phyloP scores from a whole-genome alignment of 2,797 vertebrate species.

The Xenopus petersii region DNA sequence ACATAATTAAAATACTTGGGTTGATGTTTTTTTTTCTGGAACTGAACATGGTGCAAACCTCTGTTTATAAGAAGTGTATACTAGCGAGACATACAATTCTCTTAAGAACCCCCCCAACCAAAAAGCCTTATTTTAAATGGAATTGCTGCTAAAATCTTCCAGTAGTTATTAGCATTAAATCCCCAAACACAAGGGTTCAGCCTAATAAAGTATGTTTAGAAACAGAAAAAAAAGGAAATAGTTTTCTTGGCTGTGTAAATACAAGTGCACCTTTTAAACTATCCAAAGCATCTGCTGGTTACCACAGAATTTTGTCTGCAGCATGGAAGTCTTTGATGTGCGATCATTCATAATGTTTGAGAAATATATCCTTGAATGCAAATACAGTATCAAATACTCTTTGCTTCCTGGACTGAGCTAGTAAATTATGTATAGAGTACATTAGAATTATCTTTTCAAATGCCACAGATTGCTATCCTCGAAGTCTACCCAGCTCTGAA shows the following conservation, averaged over 20 bases:
- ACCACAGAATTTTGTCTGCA: conserved; percentile 25
- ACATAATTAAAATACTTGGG: too few species aligned
- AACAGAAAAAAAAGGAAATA: not conserved
- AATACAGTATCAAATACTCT: conserved; percentile 59
- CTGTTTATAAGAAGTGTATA: too few species aligned
- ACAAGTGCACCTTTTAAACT: conserved; percentile 1
- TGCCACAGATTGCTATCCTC: conserved; percentile 54
- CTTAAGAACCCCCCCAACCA: too few species aligned
- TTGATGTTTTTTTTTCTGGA: too few species aligned
- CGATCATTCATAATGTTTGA: conserved; percentile 58
- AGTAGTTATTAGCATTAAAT: too few species aligned
- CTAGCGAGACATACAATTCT: too few species aligned
- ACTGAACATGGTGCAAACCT: too few species aligned
- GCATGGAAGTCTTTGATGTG: conserved; percentile 52
- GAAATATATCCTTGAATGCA: conserved; percentile 55
- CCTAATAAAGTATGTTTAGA: too few species aligned
- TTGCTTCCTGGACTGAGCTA: conserved; percentile 60
- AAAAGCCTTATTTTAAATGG: too few species aligned
- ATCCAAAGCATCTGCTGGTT: not conserved
- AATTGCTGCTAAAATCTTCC: too few species aligned
- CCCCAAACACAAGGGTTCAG: too few species aligned
- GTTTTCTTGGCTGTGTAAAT: not conserved
- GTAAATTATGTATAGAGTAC: conserved; percentile 61
- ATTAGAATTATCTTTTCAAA: conserved; percentile 59
- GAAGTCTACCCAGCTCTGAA: conserved; percentile 46